phyloP scores from a whole-genome alignment of 2,797 vertebrate genomes.

The Phalloptychus januarius region DNA sequence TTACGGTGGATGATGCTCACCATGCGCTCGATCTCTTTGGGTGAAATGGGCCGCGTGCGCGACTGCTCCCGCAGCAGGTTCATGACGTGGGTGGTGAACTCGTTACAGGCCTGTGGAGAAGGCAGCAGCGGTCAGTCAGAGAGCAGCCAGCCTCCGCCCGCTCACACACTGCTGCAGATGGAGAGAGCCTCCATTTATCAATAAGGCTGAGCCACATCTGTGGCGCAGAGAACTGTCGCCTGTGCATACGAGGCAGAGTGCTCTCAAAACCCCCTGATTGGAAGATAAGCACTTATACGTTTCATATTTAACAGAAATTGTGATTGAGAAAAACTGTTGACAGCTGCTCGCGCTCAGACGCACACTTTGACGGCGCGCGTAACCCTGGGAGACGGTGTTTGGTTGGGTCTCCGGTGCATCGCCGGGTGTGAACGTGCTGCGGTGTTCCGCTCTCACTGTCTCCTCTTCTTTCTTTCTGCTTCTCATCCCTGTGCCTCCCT shows the following conservation, averaged over 20 bases:
- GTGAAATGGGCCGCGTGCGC: conserved; percentile 94
- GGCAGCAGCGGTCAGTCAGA: conserved; percentile 2
- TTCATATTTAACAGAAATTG: conserved; percentile 70
- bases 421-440: conserved; percentile 64
- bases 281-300: conserved; percentile 51
- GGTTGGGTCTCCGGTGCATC: conserved; percentile 54
- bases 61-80: conserved; percentile 96
- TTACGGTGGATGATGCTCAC: conserved; percentile 99
- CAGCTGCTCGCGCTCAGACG: conserved; percentile 63
- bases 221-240: conserved; percentile 13
- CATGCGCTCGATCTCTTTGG: conserved; percentile 98
- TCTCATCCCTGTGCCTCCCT: conserved; percentile 54
- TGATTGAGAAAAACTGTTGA: conserved; percentile 67
- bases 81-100: conserved; percentile 99
- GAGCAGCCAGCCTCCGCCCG: neutral
- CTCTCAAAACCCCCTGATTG: conserved; percentile 31
- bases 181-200: conserved; percentile 10
- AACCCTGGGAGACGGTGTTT: conserved; percentile 64
- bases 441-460: conserved; percentile 59
- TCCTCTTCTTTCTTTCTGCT: conserved; percentile 55
- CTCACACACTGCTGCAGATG: conserved; percentile 9
- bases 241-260: conserved; percentile 20
- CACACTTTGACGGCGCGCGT: conserved; percentile 56
- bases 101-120: conserved; percentile 89
- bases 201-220: neutral